Evolutionary conservation across 2,888 invertebrate genomes (phyloP).

Genomic region (Oconnorella tubifera): DNA sequence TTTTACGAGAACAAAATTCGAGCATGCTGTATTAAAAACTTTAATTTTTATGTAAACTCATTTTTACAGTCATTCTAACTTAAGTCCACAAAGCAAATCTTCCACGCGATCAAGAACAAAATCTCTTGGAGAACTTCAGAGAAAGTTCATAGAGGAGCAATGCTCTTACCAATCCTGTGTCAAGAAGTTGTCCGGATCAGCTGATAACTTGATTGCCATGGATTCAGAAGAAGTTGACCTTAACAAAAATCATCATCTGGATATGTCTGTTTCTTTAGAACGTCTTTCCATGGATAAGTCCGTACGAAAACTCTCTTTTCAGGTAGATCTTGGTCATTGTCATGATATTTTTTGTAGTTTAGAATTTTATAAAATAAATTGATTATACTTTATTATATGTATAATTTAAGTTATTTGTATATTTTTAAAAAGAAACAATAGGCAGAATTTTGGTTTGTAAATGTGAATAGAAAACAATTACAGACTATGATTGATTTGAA

Average conservation of each 20-base stretch:
- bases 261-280: conserved; percentile 5
- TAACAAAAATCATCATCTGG: background rate
- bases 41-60: too few relatives aligned
- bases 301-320: conserved; percentile 13
- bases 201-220: conserved; percentile 4
- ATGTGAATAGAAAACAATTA: too few relatives aligned
- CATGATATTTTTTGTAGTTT: too few relatives aligned
- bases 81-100: background rate
- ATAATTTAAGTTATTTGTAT: background rate
- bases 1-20: too few relatives aligned
- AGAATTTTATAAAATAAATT: too few relatives aligned
- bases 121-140: conserved; percentile 11
- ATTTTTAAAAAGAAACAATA: background rate
- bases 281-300: conserved; percentile 1
- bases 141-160: conserved; percentile 2
- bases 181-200: conserved; percentile 11
- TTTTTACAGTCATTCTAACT: too few relatives aligned
- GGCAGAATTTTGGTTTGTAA: too few relatives aligned
- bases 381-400: too few relatives aligned
- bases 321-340: conserved; percentile 3
- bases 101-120: conserved; percentile 6
- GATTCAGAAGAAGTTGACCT: background rate
- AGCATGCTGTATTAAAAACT: too few relatives aligned
- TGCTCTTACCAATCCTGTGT: background rate
- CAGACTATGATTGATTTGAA: too few relatives aligned